Evolutionary conservation across 2,888 invertebrate species (phyloP), one percentile per base, ranked within the genome.

Genomic region (Argyresthia goedartella): DNA sequence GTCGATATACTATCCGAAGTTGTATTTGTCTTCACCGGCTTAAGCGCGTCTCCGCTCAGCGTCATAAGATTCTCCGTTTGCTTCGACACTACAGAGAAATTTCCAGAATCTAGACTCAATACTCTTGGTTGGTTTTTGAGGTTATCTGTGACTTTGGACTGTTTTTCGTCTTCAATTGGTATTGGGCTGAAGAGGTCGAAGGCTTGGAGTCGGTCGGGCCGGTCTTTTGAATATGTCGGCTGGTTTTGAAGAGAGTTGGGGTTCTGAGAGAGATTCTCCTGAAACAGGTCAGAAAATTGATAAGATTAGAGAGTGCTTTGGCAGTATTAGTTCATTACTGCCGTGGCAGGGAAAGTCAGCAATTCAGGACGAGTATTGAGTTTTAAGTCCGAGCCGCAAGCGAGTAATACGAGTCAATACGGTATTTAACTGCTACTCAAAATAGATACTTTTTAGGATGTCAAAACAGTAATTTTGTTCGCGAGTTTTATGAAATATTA

Each of bases 111-210:
- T 60, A 78, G 65, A 60, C 78, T 79, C 1, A 85, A 60, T 0
- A 85, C 77, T 36, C 85, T 63, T 0, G 81, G 81, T 57, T 77
- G 79, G 53, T 59, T 76, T 25, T 76, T 77, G 0, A 63, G 46
- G 25, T 67, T 71, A 3, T 81, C 78, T 0, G 71, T 63, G 1
- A 77, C 63, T 60, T 76, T 81, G 1, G 79, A 74, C 47, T 74
- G 74, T n/a, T 82, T 81, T 0, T 62, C 64, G 11, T 80, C 70
- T 3, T 73, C 60, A 8, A 77, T 63, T 0, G 75, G 71, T 56
- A 90, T 90, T 0, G 89, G 89, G 59, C 89, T 89, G 65, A 89
- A 87, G 15, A 88, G 65, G 54, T 88, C 87, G 47, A 89, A 79
- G 0, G 78, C 79, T 59, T 75, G 80, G 1, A 77, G 82, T 15